These are phyloP conservation scores for Notarius lentiginosus DNA, from an alignment of 2,113 vertebrate species.

Conservation along the genomic window DNA sequence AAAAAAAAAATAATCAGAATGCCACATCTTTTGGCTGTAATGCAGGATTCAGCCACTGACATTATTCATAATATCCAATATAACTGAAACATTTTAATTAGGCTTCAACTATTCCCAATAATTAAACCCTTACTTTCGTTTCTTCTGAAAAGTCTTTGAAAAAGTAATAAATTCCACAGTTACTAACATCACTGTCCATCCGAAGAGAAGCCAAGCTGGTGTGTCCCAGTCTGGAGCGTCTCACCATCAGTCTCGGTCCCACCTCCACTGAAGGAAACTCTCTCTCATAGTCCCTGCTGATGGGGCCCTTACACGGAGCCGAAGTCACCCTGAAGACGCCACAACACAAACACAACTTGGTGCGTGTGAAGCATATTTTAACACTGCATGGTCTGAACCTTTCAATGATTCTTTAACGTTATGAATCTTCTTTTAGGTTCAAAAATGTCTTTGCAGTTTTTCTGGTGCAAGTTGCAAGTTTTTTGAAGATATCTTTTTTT, in stretches of 20 bases:
- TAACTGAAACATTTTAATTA: not conserved
- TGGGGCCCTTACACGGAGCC: slow-evolving; percentile 63
- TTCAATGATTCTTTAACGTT: not conserved
- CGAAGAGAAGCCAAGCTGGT: slow-evolving; percentile 57
- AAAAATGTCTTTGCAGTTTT: slow-evolving; percentile 1
- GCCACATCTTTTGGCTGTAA: not conserved
- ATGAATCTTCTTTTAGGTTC: not conserved
- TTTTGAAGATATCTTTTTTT: not conserved
- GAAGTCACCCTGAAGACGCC: slow-evolving; percentile 13
- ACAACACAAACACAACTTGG: not conserved
- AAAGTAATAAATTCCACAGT: not conserved
- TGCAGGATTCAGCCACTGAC: not conserved
- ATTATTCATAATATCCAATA: not conserved
- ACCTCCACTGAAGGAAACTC: slow-evolving; percentile 72
- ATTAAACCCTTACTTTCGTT: not conserved
- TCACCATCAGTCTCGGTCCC: slow-evolving; percentile 46
- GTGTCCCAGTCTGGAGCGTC: slow-evolving; percentile 30
- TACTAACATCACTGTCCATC: slow-evolving; percentile 73
- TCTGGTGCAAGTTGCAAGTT: slow-evolving; percentile 7
- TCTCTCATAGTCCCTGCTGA: slow-evolving; percentile 73
- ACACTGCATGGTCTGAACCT: not conserved
- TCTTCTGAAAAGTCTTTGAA: not conserved
- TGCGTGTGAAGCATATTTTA: not conserved
- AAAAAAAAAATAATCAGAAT: not conserved
- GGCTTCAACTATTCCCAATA: no score